phyloP scores from a whole-genome alignment of 2,113 vertebrate species.

The Antechinus flavipes region DNA sequence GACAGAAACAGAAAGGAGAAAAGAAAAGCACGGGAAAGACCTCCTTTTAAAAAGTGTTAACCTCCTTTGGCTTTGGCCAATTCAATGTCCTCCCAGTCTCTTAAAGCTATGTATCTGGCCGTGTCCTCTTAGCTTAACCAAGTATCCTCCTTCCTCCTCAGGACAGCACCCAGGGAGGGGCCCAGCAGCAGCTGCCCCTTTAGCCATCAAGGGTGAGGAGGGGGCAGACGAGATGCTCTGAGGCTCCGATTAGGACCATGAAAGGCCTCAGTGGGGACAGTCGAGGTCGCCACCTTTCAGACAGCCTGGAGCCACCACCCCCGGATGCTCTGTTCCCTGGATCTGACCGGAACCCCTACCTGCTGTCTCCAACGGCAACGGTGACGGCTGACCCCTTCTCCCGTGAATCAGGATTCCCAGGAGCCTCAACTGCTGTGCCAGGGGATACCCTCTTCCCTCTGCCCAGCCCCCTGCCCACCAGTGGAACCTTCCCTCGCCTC shows the following conservation, averaged over 20 bases:
- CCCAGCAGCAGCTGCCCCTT: conserved; percentile 58
- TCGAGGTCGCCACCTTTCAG: conserved; percentile 93
- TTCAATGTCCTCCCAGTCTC: background rate
- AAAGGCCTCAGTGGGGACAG: conserved; percentile 95
- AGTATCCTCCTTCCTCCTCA: conserved; percentile 67
- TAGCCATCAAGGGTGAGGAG: background rate
- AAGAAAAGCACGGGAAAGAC: background rate
- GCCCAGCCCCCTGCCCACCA: conserved; percentile 96
- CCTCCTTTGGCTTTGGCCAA: background rate
- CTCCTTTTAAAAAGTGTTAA: background rate
- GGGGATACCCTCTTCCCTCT: conserved; percentile 94
- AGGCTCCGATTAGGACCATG: conserved; percentile 88
- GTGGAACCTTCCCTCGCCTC: conserved; percentile 97
- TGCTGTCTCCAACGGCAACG: conserved; percentile 89
- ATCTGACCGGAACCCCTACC: conserved; percentile 93
- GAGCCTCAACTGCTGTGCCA: conserved; percentile 86
- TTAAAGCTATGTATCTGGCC: background rate
- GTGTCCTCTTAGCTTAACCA: conserved; percentile 5
- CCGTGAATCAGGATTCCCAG: conserved; percentile 89
- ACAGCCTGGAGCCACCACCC: conserved; percentile 91
- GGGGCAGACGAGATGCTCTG: conserved; percentile 80
- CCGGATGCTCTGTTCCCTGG: conserved; percentile 90
- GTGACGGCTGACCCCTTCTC: conserved; percentile 88
- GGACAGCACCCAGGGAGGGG: conserved; percentile 41
- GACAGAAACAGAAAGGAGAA: too few species aligned